Evolutionary conservation across 2,797 vertebrate genomes (phyloP), one percentile per base, ranked within the genome.

Genomic region (Craterocephalus amniculus): DNA sequence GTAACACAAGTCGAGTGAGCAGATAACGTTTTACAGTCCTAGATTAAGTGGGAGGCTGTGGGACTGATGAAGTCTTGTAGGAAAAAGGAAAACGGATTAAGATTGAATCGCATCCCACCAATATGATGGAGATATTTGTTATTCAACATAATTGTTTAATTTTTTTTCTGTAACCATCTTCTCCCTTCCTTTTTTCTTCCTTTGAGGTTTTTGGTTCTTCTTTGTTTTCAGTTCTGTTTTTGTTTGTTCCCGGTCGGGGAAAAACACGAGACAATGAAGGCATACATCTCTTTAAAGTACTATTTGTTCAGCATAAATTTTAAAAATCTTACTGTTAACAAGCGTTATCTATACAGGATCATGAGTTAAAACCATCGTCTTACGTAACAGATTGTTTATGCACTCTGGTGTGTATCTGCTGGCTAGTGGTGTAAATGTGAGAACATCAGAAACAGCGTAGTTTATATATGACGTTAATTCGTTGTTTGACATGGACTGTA

Each of bases 321-420:
- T 51, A 12, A 12, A n/a, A 49, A 22, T 24, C 48, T 24, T 6
- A 54, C 51, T 16, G 49, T 52, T 52, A 24, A 52, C 11, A 29
- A 54, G 26, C 18, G 6, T 54, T 12, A 24, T 36, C 45, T 35
- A 29, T 70, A 31, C 52, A 61, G 26, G 35, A 40, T 54, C 29
- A 59, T 7, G 22, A 59, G 34, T 40, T 59, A 36, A 82, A 79
- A 60, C 48, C 70, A 16, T 49, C 27, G 72, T 24, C 54, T 86
- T 87, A 80, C 64, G 67, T 83, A 85, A 82, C 43, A 2, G 76
- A 63, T 80, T 54, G 27, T 54, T 8, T 4, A 22, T 8, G 13
- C 63, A 35, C 49, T 59, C 54, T 62, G 68, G 12, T 48, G 22
- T 63, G 52, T n/a, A 59, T 34, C 18, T 58, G 32, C 48, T 26